phyloP scores from a whole-genome alignment of 2,888 invertebrate species.

The Scaptomyza cyrtandrae region DNA sequence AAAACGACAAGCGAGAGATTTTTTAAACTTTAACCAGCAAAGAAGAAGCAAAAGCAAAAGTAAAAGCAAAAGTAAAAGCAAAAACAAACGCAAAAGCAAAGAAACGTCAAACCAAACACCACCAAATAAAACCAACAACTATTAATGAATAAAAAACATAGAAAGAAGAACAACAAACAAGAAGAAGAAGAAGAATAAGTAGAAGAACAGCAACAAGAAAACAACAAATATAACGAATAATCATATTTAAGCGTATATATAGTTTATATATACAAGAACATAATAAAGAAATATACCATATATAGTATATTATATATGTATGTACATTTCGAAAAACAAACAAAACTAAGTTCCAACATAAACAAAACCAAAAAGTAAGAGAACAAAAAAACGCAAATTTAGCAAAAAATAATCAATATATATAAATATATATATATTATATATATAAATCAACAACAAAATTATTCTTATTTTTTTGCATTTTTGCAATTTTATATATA shows the following conservation, averaged over 20 bases:
- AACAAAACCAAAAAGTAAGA: conserved; percentile 53
- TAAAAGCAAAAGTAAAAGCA: conserved; percentile 62
- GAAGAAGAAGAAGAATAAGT: neutral
- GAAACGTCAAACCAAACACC: conserved; percentile 76
- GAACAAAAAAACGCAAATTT: conserved; percentile 71
- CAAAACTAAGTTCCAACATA: conserved; percentile 83
- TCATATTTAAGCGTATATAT: conserved; percentile 80
- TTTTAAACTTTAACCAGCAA: conserved; percentile 67
- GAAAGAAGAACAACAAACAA: neutral
- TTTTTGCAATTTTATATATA: conserved; percentile 85
- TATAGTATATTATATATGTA: conserved; percentile 51
- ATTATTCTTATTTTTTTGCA: conserved; percentile 84
- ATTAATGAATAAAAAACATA: conserved; percentile 69
- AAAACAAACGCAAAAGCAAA: conserved; percentile 43
- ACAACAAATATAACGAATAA: conserved; percentile 73
- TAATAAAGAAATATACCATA: conserved; percentile 65
- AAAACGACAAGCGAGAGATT: conserved; percentile 46
- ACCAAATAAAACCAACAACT: conserved; percentile 84
- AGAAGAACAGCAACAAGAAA: conserved; percentile 35
- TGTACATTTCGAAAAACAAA: conserved; percentile 55
- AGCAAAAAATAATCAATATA: conserved; percentile 68
- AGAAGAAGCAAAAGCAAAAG: conserved; percentile 48
- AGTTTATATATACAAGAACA: conserved; percentile 64
- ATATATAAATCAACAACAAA: conserved; percentile 52
- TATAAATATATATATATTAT: conserved; percentile 28